Conservation (phyloP, 2,113 vertebrate species). For the Myotis davidii region DNA sequence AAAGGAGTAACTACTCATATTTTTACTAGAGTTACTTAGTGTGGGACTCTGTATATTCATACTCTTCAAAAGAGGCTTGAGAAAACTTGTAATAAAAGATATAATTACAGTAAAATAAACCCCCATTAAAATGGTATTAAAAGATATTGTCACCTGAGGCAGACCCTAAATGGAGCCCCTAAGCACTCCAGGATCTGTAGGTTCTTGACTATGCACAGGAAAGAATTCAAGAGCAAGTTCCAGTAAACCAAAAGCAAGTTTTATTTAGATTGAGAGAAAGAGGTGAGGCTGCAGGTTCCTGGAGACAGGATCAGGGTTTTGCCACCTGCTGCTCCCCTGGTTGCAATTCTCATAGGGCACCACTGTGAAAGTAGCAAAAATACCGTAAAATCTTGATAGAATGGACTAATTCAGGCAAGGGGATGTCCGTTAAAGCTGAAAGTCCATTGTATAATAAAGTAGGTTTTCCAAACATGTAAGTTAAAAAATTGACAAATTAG, state of each 20-base stretch:
- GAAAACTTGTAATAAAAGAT: slow-evolving; percentile 9
- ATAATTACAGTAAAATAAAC: slow-evolving; percentile 25
- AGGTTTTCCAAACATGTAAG: too few species aligned
- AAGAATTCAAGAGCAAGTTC: neutral
- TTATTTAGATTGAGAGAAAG: neutral
- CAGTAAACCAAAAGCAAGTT: neutral
- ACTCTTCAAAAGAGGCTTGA: neutral
- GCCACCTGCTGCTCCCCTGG: neutral
- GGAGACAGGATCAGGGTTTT: neutral
- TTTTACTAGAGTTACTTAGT: neutral
- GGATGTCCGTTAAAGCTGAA: too few species aligned
- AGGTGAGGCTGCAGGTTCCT: neutral
- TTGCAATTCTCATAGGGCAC: neutral
- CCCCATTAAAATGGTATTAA: neutral
- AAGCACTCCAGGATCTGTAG: neutral
- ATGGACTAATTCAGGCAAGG: too few species aligned
- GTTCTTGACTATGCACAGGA: neutral
- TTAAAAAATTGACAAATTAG: too few species aligned
- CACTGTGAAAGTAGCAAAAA: neutral
- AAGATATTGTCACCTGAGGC: neutral
- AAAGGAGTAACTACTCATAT: neutral
- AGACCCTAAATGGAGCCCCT: neutral
- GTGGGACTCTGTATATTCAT: neutral
- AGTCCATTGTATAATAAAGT: too few species aligned
- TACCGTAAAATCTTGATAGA: too few species aligned